Evolutionary conservation across 2,888 invertebrate genomes (phyloP).

Genomic region (Tetragnatha montana): DNA sequence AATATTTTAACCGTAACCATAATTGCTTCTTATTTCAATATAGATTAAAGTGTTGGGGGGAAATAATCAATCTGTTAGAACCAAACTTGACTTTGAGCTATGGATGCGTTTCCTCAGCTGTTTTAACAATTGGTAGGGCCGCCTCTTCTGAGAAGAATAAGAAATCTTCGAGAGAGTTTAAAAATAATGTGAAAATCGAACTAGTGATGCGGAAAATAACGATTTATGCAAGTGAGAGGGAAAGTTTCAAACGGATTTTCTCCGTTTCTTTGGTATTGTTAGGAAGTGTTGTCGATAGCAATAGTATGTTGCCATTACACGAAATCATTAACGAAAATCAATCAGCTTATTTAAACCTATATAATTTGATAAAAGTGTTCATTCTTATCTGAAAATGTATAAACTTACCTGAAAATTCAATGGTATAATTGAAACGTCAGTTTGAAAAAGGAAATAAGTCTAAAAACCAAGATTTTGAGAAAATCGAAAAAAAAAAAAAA

Average conservation of each 20-base stretch:
- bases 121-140: not conserved
- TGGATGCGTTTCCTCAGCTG: not conserved
- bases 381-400: too few relatives aligned
- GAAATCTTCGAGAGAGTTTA: not conserved
- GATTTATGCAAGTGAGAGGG: not conserved
- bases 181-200: not conserved
- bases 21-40: conserved; percentile 21
- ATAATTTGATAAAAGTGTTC: too few relatives aligned
- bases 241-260: not conserved
- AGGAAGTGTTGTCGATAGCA: not conserved
- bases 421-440: too few relatives aligned
- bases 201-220: not conserved
- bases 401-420: too few relatives aligned
- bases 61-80: conserved; percentile 6
- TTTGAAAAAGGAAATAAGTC: too few relatives aligned
- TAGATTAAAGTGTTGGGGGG: conserved; percentile 2
- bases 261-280: not conserved
- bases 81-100: not conserved
- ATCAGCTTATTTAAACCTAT: too few relatives aligned
- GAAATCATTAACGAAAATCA: not conserved
- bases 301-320: not conserved
- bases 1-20: conserved; percentile 20
- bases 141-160: not conserved
- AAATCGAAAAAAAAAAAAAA: too few relatives aligned
- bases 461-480: too few relatives aligned